A percentile compares a stretch with the other conserved stretches of the same genome.
phyloP scores from a whole-genome alignment of 2,113 vertebrate genomes.

The Panurus biarmicus region DNA sequence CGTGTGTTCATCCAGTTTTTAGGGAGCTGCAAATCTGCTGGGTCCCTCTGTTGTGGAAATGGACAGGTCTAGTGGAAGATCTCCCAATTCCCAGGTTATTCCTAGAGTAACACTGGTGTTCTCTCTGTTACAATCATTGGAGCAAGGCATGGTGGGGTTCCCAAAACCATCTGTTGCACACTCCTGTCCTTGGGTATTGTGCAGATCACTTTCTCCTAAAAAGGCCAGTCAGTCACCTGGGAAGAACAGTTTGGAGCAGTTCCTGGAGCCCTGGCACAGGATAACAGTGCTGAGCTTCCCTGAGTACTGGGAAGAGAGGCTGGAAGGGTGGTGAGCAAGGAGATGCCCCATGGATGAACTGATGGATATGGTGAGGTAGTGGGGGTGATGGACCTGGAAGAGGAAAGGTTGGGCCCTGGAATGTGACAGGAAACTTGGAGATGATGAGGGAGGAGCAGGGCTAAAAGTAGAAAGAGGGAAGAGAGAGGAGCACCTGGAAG shows the following conservation, averaged over 20 bases:
- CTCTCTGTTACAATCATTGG: accelerated
- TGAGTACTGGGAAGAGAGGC: neutral
- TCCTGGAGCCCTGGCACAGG: neutral
- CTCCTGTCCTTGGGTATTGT: neutral
- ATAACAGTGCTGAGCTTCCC: neutral
- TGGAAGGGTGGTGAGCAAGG: neutral
- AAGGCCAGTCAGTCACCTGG: neutral
- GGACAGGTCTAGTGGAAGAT: neutral
- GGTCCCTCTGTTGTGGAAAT: neutral
- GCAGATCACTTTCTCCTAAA: neutral
- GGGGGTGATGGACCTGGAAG: neutral
- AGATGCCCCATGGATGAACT: neutral
- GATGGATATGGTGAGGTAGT: accelerated
- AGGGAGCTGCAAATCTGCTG: neutral
- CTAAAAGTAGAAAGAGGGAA: neutral
- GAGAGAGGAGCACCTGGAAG: neutral
- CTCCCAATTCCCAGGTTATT: neutral
- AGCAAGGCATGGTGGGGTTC: neutral
- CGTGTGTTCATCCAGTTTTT: neutral
- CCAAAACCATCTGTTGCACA: neutral
- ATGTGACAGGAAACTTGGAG: neutral
- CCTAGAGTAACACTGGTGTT: neutral
- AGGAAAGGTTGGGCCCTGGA: neutral
- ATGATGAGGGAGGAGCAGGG: neutral
- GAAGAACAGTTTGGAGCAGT: neutral